A percentile compares a stretch with the other conserved stretches of the same genome.
Evolutionary conservation across 2,113 vertebrate genomes (phyloP).

Genomic region (Neodontobutis hainanensis): DNA sequence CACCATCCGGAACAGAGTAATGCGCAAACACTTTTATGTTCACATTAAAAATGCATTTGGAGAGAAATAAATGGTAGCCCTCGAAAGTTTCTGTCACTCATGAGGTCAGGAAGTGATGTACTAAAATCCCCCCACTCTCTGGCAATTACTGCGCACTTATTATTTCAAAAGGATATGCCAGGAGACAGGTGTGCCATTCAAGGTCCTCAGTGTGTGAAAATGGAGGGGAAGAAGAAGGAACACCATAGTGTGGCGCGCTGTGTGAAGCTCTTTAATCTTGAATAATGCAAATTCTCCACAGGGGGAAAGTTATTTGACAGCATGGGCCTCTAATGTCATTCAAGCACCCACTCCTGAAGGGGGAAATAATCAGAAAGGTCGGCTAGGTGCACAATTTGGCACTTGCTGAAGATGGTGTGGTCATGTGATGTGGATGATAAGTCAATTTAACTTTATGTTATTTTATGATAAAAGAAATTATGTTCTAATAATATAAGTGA

Average conservation of each 20-base stretch:
- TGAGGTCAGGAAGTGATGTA: constrained; percentile 78
- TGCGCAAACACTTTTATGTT: constrained; percentile 74
- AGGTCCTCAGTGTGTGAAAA: constrained; percentile 68
- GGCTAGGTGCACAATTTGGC: constrained; percentile 36
- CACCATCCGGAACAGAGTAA: constrained; percentile 62
- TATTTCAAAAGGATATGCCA: constrained; percentile 77
- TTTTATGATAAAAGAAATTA: no score
- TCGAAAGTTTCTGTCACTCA: constrained; percentile 81
- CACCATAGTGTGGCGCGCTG: constrained; percentile 61
- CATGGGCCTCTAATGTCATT: constrained; percentile 68
- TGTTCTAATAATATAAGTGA: no score
- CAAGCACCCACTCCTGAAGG: constrained; percentile 70
- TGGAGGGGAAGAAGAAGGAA: constrained; percentile 69
- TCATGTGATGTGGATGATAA: no score
- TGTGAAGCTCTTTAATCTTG: constrained; percentile 77
- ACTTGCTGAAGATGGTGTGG: constrained; percentile 26
- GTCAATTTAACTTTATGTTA: no score
- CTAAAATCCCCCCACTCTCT: constrained; percentile 72
- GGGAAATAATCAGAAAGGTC: constrained; percentile 73
- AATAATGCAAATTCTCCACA: constrained; percentile 82
- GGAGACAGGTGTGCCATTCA: constrained; percentile 81
- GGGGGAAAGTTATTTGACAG: constrained; percentile 77
- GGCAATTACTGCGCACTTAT: constrained; percentile 80
- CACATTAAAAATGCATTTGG: constrained; percentile 79
- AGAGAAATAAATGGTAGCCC: constrained; percentile 71